A percentile compares a stretch with the other conserved stretches of the same genome.
Evolutionary conservation across 1,140 invertebrate species (phyloP).

Genomic region (Papilio polytes): DNA sequence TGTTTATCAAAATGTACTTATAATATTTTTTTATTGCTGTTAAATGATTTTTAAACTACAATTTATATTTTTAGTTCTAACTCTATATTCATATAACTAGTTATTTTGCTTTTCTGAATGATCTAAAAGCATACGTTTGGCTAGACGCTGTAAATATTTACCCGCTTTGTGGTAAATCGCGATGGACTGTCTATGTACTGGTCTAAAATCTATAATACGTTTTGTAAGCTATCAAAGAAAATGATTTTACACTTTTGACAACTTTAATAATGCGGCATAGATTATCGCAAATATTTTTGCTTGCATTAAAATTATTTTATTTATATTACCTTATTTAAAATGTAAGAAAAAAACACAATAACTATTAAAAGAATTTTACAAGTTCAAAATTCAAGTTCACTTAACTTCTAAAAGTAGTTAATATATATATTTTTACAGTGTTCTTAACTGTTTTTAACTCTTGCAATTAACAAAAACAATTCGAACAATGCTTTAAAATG

Average conservation of each 20-base stretch:
- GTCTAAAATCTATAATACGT: neutral
- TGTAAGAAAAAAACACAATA: no score
- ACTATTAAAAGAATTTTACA: no score
- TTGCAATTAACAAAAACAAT: conserved; percentile 43
- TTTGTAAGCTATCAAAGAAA: no score
- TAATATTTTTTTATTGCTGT: no score
- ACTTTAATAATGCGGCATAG: no score
- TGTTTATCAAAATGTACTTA: no score
- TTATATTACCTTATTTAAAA: no score
- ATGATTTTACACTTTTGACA: no score
- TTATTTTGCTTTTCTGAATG: neutral
- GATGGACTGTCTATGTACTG: neutral
- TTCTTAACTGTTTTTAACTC: neutral
- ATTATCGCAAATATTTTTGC: no score
- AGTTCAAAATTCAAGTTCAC: neutral
- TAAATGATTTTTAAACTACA: no score
- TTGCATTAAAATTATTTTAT: no score
- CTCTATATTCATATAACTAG: neutral
- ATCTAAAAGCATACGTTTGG: neutral
- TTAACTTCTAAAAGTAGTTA: neutral
- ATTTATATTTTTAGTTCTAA: neutral
- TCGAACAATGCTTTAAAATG: conserved; percentile 31
- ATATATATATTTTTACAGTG: neutral
- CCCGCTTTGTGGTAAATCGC: conserved; percentile 3
- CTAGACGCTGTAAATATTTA: neutral